phyloP scores from a whole-genome alignment of 2,797 vertebrate genomes.

The Cryptoprocta ferox region DNA sequence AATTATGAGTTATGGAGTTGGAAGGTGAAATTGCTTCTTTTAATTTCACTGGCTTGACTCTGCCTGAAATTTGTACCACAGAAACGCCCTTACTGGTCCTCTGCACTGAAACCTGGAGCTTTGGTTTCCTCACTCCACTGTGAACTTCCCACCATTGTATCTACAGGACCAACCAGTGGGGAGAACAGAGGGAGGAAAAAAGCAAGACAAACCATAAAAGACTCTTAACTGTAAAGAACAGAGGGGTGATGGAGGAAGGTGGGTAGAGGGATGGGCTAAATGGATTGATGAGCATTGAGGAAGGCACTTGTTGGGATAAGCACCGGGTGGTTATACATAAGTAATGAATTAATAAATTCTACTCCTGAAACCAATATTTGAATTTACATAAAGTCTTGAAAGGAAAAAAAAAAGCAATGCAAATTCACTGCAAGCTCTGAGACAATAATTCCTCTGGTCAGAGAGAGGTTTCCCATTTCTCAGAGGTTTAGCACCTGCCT shows the following conservation, averaged over 20 bases:
- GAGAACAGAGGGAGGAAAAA: too few relatives aligned
- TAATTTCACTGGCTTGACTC: neutral
- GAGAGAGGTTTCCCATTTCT: neutral
- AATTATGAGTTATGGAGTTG: neutral
- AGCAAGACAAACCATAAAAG: too few relatives aligned
- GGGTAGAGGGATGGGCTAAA: too few relatives aligned
- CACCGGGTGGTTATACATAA: neutral
- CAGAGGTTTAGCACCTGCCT: neutral
- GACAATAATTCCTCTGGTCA: neutral
- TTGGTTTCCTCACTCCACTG: neutral
- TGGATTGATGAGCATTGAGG: too few relatives aligned
- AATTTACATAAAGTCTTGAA: neutral
- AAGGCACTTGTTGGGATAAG: neutral
- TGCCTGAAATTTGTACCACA: neutral
- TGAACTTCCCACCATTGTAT: neutral
- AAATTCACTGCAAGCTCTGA: neutral
- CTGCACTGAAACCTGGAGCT: neutral
- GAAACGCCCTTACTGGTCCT: neutral
- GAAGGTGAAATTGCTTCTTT: neutral
- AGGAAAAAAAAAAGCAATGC: neutral
- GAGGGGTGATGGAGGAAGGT: too few relatives aligned
- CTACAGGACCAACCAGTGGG: neutral
- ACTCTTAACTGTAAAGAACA: too few relatives aligned
- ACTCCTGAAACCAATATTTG: neutral
- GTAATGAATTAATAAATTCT: neutral